phyloP scores from a whole-genome alignment of 2,113 vertebrate genomes.

The Silurus asotus region DNA sequence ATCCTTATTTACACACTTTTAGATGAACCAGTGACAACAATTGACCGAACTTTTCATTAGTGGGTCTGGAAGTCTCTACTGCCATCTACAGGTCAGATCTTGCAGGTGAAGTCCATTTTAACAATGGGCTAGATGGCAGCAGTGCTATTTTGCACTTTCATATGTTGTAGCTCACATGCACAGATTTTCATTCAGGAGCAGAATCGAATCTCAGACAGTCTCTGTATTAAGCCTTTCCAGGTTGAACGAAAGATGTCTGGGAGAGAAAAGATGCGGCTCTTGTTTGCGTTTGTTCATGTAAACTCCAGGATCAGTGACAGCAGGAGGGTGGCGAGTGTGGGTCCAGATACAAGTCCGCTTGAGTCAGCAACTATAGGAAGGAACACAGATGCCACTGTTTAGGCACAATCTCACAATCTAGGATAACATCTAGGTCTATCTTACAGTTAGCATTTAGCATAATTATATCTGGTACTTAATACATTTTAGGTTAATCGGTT shows the following conservation, averaged over 20 bases:
- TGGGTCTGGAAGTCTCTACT: conserved; percentile 45
- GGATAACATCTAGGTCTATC: too few species aligned
- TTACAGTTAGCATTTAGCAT: background rate
- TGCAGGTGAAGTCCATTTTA: conserved; percentile 15
- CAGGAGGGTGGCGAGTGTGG: conserved; percentile 72
- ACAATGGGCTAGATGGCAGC: background rate
- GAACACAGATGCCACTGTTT: background rate
- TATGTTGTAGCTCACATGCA: background rate
- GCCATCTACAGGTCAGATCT: conserved; percentile 54
- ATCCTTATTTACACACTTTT: background rate
- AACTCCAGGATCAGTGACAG: conserved; percentile 81
- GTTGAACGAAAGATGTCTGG: conserved; percentile 36
- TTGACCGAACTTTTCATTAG: background rate
- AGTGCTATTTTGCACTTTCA: background rate
- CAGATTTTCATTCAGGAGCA: background rate
- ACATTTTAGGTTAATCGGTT: background rate
- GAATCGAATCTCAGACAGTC: background rate
- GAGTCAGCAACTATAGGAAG: conserved; percentile 46
- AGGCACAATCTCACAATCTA: background rate
- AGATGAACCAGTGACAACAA: background rate
- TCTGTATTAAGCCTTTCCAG: background rate
- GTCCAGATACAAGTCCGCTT: conserved; percentile 51
- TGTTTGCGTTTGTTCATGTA: conserved; percentile 71
- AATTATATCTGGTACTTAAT: background rate
- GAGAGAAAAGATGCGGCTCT: conserved; percentile 22